Conservation (phyloP, 2,888 invertebrate genomes). For the Napeogenes sylphis region DNA sequence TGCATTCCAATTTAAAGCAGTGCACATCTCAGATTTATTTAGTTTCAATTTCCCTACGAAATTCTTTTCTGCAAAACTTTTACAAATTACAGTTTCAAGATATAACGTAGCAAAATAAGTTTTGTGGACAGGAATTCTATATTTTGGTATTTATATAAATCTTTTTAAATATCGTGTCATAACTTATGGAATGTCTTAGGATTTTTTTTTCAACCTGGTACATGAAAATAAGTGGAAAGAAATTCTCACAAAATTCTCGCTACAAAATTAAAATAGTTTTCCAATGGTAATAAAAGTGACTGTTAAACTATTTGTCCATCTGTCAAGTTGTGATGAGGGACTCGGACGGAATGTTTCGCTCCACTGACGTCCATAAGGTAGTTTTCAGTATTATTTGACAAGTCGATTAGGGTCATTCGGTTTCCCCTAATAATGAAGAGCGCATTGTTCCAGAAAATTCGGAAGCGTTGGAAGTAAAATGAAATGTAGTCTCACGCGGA, state of each 20-base stretch:
- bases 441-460: slow-evolving; percentile 11
- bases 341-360: slow-evolving; percentile 16
- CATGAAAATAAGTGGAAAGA: not conserved
- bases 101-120: too few species aligned
- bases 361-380: slow-evolving; percentile 14
- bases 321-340: slow-evolving; percentile 25
- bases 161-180: too few species aligned
- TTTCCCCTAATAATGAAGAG: slow-evolving; percentile 19
- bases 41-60: slow-evolving; percentile 1
- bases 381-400: slow-evolving; percentile 27
- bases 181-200: too few species aligned
- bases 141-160: too few species aligned
- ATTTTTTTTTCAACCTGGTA: too few species aligned
- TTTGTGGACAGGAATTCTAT: too few species aligned
- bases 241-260: not conserved
- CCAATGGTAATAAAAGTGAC: slow-evolving; percentile 7
- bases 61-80: not conserved
- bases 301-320: slow-evolving; percentile 26
- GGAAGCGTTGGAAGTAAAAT: slow-evolving; percentile 14
- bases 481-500: slow-evolving; percentile 5
- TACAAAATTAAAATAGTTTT: not conserved
- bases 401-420: slow-evolving; percentile 30
- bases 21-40: slow-evolving; percentile 5
- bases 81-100: too few species aligned
- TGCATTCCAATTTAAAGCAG: slow-evolving; percentile 1